Percentiles rank a stretch among this genome's conserved stretches.
phyloP scores from a whole-genome alignment of 2,797 vertebrate species.

The Cuculus canorus region DNA sequence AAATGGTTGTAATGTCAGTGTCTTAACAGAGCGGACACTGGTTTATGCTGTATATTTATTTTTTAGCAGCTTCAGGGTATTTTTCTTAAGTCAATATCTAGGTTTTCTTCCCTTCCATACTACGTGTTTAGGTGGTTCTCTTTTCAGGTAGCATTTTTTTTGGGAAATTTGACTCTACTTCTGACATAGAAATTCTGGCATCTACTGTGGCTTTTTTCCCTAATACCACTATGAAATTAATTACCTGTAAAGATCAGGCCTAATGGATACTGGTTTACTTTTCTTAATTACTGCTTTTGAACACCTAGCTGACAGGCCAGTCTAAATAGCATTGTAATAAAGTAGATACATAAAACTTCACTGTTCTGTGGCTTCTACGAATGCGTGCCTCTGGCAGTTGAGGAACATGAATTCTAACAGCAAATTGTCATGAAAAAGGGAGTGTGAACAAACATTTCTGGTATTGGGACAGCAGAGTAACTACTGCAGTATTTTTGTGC shows the following conservation, averaged over 20 bases:
- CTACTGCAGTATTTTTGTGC: background rate
- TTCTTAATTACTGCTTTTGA: background rate
- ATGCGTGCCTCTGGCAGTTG: background rate
- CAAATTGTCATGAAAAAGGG: background rate
- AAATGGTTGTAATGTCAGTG: background rate
- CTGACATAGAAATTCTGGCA: background rate
- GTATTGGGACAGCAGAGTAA: background rate
- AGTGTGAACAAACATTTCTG: background rate
- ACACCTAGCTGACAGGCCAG: background rate
- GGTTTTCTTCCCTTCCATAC: background rate
- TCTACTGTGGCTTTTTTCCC: background rate
- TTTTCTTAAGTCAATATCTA: background rate
- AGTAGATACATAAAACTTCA: background rate
- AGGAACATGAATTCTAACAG: background rate
- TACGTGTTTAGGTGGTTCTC: background rate
- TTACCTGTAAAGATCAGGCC: background rate
- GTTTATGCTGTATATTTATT: background rate
- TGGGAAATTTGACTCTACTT: background rate
- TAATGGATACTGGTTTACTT: background rate
- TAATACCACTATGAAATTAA: background rate
- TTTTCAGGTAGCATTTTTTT: background rate
- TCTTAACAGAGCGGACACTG: background rate
- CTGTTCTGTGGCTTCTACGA: background rate
- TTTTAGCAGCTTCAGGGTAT: background rate
- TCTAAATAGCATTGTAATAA: background rate